Percentiles rank a stretch among this genome's conserved stretches.
Evolutionary conservation across 2,113 vertebrate species (phyloP).

Genomic region (Acanthochromis polyacanthus): DNA sequence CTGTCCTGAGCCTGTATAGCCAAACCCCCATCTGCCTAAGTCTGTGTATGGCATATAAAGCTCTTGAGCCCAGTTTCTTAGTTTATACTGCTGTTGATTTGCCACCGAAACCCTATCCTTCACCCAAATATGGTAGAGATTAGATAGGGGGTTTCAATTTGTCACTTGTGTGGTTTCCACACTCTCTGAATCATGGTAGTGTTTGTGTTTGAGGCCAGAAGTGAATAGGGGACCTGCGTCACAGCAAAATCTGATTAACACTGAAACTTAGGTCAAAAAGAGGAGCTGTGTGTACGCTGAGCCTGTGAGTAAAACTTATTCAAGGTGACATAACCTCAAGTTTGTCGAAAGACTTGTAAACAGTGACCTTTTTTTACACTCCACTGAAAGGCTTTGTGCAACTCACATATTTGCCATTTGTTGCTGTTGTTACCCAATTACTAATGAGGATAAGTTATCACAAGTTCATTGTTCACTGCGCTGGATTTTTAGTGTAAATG

Average conservation of each 20-base stretch:
- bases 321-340: conserved; percentile 59
- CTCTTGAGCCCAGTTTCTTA: background rate
- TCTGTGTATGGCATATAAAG: conserved; percentile 9
- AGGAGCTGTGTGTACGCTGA: conserved; percentile 34
- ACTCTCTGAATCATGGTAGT: conserved; percentile 19
- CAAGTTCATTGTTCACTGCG: conserved; percentile 58
- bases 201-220: conserved; percentile 46
- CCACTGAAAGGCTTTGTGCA: conserved; percentile 45
- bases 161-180: conserved; percentile 18
- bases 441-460: conserved; percentile 67
- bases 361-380: conserved; percentile 60
- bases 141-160: conserved; percentile 29
- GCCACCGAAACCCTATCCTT: conserved; percentile 17
- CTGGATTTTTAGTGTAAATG: conserved; percentile 52
- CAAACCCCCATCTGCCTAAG: background rate
- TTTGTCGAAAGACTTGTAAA: conserved; percentile 69
- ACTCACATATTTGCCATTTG: conserved; percentile 56
- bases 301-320: conserved; percentile 47
- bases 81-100: conserved; percentile 31
- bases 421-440: conserved; percentile 52
- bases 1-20: background rate
- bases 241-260: conserved; percentile 66
- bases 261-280: conserved; percentile 39
- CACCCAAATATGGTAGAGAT: conserved; percentile 48
- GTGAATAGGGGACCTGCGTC: conserved; percentile 47